Evolutionary conservation across 2,113 vertebrate genomes (phyloP), one percentile per base, ranked within the genome.

Genomic region (Paramisgurnus dabryanus): DNA sequence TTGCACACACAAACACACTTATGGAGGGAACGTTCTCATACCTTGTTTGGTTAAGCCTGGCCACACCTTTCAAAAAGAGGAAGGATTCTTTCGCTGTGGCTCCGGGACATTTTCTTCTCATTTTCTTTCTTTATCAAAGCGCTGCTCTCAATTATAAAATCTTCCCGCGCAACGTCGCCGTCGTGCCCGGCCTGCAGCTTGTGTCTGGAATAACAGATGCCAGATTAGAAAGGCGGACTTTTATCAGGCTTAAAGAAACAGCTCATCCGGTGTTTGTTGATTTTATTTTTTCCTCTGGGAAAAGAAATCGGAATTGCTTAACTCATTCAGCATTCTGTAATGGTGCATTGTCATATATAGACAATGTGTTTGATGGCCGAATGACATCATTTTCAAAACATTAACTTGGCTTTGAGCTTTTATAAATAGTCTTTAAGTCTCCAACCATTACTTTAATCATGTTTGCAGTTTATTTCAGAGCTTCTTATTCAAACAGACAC

Each of bases 91-190:
- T 82, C 78, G 67, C 80, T 82, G 66, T 71, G 87, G 87, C 85
- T 90, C 81, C 40, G 82, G 80, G 68, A 80, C 79, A 69, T 81
- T 87, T 85, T 90, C 85, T 85, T 91, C 87, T 91, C 81, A 91
- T 93, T 92, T 91, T 87, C 88, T 85, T 89, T 82, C 91, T 88
- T 89, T 85, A 89, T 90, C 87, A 88, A 90, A 89, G 84, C 84
- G 83, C 87, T 87, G 87, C 87, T 90, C 91, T 90, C 88, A 88
- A 88, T 91, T 91, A 67, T 58, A 34, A 17, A 86, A 87, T 85
- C 85, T n/a, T 64, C 73, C 43, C 2, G 43, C 4, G 13, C 3
- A 10, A 85, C 85, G 83, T 84, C 75, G 85, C 82, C 81, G 70
- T 81, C 81, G 70, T 81, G 27, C 80, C 83, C 81, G 82, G 67